Conservation (phyloP, 2,797 vertebrate genomes). For the Columba guinea region DNA sequence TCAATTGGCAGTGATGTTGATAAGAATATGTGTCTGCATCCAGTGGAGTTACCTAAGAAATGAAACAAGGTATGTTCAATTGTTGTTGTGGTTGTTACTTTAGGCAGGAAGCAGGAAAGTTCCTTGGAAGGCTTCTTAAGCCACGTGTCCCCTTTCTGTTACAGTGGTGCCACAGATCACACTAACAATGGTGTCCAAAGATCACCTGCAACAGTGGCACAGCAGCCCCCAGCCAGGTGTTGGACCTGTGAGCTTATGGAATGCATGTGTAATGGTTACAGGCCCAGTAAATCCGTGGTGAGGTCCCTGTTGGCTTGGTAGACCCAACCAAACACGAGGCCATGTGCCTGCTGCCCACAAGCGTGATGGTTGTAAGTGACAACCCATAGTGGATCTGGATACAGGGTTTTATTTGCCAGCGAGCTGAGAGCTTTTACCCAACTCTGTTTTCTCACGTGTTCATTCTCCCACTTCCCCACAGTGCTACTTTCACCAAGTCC, state of each 20-base stretch:
- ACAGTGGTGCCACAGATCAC: not conserved
- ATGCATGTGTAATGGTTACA: too few relatives aligned
- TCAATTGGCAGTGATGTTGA: not conserved
- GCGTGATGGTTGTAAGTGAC: fast-evolving
- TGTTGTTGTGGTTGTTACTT: not conserved
- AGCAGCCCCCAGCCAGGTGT: not conserved
- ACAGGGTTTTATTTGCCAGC: fast-evolving
- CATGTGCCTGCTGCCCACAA: not conserved
- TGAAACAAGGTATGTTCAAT: not conserved
- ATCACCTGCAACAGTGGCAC: not conserved
- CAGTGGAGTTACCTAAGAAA: not conserved
- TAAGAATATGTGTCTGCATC: not conserved
- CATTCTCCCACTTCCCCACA: not conserved
- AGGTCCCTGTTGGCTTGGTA: not conserved
- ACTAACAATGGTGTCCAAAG: not conserved
- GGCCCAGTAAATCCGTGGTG: not conserved
- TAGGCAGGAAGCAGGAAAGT: not conserved
- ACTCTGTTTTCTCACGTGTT: not conserved
- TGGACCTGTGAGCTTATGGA: not conserved
- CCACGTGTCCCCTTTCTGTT: not conserved
- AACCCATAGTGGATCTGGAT: not conserved
- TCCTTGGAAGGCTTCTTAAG: not conserved
- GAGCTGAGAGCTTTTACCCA: not conserved
- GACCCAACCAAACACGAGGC: not conserved
- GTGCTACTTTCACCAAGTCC: not conserved